Evolutionary conservation across 2,797 vertebrate species (phyloP).

Genomic region (Pipistrellus pygmaeus): DNA sequence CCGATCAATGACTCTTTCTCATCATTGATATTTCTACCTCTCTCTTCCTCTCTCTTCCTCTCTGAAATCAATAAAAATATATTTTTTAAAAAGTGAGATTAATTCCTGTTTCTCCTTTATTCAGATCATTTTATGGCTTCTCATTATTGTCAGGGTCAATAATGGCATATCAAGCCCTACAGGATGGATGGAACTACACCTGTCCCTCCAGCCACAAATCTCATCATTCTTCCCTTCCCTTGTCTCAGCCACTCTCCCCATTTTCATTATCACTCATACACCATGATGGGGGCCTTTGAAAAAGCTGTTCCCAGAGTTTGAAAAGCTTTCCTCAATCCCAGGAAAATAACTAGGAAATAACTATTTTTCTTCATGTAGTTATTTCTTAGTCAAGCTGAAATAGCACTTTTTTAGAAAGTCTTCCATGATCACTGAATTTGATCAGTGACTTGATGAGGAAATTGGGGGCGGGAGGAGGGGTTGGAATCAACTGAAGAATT

Average conservation of each 20-base stretch:
- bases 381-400: neutral
- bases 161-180: neutral
- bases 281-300: neutral
- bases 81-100: neutral
- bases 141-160: neutral
- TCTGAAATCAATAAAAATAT: no score
- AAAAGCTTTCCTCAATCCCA: neutral
- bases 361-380: neutral
- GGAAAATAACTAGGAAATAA: no score
- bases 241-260: neutral
- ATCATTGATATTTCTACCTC: no score
- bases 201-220: neutral
- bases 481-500: neutral
- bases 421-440: neutral
- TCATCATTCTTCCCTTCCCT: neutral
- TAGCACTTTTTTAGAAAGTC: neutral
- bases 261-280: neutral
- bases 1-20: no score
- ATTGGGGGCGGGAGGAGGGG: no score
- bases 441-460: neutral
- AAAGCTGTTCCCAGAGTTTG: neutral
- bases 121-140: neutral
- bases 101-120: neutral
- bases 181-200: neutral
- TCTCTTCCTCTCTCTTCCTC: no score